Conservation (phyloP, 2,888 invertebrate species). For the Colletes collaris region DNA sequence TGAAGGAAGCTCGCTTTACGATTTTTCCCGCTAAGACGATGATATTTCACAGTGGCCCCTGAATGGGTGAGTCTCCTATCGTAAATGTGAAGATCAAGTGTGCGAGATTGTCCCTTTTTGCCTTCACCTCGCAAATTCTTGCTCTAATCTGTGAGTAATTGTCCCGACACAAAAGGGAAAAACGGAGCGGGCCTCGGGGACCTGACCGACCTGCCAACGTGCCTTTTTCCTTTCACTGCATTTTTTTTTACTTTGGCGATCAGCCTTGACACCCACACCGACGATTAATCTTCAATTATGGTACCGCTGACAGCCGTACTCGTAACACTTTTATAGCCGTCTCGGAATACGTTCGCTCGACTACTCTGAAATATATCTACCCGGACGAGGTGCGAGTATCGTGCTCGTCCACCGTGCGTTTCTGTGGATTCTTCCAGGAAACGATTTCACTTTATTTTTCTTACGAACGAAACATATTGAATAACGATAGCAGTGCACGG, state of each 20-base stretch:
- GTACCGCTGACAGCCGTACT: slow-evolving; percentile 78
- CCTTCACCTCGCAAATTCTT: slow-evolving; percentile 79
- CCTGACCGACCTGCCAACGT: slow-evolving; percentile 70
- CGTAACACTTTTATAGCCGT: slow-evolving; percentile 78
- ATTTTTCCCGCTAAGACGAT: slow-evolving; percentile 75
- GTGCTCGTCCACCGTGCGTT: background rate
- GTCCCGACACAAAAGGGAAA: slow-evolving; percentile 75
- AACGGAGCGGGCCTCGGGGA: slow-evolving; percentile 65
- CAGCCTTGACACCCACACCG: slow-evolving; percentile 70
- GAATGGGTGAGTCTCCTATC: slow-evolving; percentile 70
- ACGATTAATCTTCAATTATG: slow-evolving; percentile 83
- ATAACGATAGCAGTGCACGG: too few species aligned
- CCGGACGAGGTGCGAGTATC: slow-evolving; percentile 18
- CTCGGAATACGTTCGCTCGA: slow-evolving; percentile 26
- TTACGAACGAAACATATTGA: too few species aligned
- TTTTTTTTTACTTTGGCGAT: slow-evolving; percentile 62
- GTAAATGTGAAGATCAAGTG: slow-evolving; percentile 77
- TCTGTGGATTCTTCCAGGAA: slow-evolving; percentile 35
- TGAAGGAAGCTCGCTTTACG: slow-evolving; percentile 56
- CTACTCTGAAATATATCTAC: slow-evolving; percentile 45
- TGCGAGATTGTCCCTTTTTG: slow-evolving; percentile 71
- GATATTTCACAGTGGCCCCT: slow-evolving; percentile 73
- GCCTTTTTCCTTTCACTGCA: slow-evolving; percentile 62
- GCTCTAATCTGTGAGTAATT: slow-evolving; percentile 82
- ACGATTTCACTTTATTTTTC: slow-evolving; percentile 17